phyloP scores from a whole-genome alignment of 2,113 vertebrate species.

The Paralichthys olivaceus region DNA sequence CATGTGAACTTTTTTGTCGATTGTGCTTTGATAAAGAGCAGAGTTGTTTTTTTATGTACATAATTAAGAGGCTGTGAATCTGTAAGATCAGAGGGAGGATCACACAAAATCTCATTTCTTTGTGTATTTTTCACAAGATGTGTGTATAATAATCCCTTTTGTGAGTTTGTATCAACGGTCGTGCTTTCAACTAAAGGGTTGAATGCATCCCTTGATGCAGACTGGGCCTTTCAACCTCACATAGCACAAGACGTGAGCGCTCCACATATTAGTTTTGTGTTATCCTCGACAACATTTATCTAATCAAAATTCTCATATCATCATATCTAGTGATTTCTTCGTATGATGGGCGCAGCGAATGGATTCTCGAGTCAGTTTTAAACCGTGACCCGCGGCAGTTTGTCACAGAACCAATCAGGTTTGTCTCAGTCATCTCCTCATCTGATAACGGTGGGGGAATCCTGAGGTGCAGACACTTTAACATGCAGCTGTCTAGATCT shows the following conservation, averaged over 20 bases:
- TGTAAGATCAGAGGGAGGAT: constrained; percentile 23
- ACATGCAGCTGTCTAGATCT: constrained; percentile 67
- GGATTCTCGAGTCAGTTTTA: constrained; percentile 60
- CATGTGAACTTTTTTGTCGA: constrained; percentile 26
- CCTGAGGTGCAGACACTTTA: constrained; percentile 71
- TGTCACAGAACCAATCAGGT: constrained; percentile 77
- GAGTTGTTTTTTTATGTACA: constrained; percentile 18
- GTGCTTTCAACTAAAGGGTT: constrained; percentile 23
- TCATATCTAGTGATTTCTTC: constrained; percentile 60
- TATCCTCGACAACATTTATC: constrained; percentile 70
- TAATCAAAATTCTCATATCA: constrained; percentile 68
- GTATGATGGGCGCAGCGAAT: constrained; percentile 71
- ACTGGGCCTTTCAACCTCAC: constrained; percentile 28
- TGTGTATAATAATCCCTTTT: constrained; percentile 40
- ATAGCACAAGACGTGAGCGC: constrained; percentile 7
- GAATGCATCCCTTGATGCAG: constrained; percentile 15
- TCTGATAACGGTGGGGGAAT: constrained; percentile 71
- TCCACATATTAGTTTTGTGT: constrained; percentile 26
- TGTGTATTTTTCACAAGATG: constrained; percentile 48
- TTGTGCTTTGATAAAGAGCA: constrained; percentile 33
- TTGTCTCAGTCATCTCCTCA: constrained; percentile 73
- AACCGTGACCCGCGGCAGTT: constrained; percentile 70
- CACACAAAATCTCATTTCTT: constrained; percentile 15
- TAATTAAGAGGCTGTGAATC: constrained; percentile 22
- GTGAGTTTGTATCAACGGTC: constrained; percentile 36